Percentiles rank a stretch among this genome's conserved stretches.
Evolutionary conservation across 2,888 invertebrate genomes (phyloP).

Genomic region (Phragmatobia fuliginosa): DNA sequence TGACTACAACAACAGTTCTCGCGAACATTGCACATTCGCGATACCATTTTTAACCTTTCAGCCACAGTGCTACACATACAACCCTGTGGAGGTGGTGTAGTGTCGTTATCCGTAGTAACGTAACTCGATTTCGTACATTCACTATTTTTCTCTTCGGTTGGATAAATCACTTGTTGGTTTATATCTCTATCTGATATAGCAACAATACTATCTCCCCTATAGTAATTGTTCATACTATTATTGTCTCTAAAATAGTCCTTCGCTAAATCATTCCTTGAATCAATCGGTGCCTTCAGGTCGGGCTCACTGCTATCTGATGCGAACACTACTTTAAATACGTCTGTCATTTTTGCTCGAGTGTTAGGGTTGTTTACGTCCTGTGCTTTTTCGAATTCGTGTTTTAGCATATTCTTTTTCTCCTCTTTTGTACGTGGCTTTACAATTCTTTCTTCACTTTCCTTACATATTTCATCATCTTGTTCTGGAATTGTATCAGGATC

Average conservation of each 20-base stretch:
- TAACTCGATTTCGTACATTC: constrained; percentile 43
- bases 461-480: constrained; percentile 2
- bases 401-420: constrained; percentile 66
- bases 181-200: constrained; percentile 41
- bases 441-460: constrained; percentile 21
- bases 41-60: constrained; percentile 56
- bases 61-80: constrained; percentile 68
- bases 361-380: constrained; percentile 58
- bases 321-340: constrained; percentile 66
- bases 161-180: constrained; percentile 42
- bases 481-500: constrained; percentile 32
- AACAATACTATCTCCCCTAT: constrained; percentile 49
- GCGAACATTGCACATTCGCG: constrained; percentile 34
- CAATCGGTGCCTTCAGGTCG: constrained; percentile 48
- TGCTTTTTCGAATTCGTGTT: constrained; percentile 64
- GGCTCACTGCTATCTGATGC: constrained; percentile 67
- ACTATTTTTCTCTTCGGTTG: constrained; percentile 51
- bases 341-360: constrained; percentile 56
- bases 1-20: constrained; percentile 58
- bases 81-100: constrained; percentile 23
- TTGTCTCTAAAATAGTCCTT: constrained; percentile 62
- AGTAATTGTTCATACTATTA: constrained; percentile 67
- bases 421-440: constrained; percentile 51
- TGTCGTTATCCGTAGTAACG: constrained; percentile 35
- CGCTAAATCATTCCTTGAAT: constrained; percentile 43